Base-by-base conservation (phyloP, 2,888 invertebrate species). In the Carterocephalus palaemon region DNA sequence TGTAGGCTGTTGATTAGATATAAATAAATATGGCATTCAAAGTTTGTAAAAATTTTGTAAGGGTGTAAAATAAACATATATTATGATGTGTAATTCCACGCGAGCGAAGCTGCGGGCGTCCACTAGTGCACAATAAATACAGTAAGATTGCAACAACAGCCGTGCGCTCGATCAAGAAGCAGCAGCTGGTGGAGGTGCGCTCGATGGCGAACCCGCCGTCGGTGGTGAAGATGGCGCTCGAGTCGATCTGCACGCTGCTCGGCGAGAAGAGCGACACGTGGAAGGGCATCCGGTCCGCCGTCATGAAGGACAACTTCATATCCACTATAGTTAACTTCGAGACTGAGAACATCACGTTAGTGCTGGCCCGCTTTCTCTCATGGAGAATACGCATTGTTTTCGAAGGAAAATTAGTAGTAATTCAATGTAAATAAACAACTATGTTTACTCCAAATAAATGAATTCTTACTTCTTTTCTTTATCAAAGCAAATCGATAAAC, bases 221-320 rank as follows among this genome's bases (percentile, higher is more conserved):
- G 40, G 91, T 94, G 54, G 97, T 98, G 56, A 97, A 97, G 81
- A 89, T 97, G 89, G 96, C 97, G 56, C 89, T 98, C 64, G 97
- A 98, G 85, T 95, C 97, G 31, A 96, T 98, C 68, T 97, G 97
- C 86, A 92, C 96, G 53, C 90, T 98, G 64, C 92, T 98, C 62
- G 96, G 95, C 56, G 97, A 97, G 82, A 93, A 91, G 63, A 94
- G 95, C 47, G 92, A 92, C 74, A 97, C 97, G 64, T 98, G 98
- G 98, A 97, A 96, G 86, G 92, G 94, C 59, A 96, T 96, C 83
- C 92, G 95, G 49, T 92, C 94, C 54, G 92, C 95, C 62, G 93
- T 97, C 74, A 95, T 97, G 91, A 92, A 95, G 88, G 98, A 98
- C 84, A 96, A 96, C 90, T 97, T 97, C 88, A 96, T 97, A 84